These are phyloP conservation scores for Pantala flavescens DNA, from an alignment of 1,140 invertebrate species.

Conservation along the genomic window DNA sequence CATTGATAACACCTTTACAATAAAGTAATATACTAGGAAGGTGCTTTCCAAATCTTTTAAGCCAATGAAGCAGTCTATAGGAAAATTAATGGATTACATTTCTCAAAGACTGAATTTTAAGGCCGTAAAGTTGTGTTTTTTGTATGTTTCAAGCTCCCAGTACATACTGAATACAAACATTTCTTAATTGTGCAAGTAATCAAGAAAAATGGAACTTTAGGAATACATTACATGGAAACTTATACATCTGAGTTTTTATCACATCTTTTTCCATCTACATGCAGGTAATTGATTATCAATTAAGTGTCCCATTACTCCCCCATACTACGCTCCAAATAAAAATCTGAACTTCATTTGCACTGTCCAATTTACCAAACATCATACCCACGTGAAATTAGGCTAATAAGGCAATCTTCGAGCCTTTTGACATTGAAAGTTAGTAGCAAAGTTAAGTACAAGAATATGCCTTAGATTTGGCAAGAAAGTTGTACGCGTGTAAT, in stretches of 20 bases:
- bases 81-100: neutral
- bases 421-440: neutral
- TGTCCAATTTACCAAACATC: neutral
- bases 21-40: neutral
- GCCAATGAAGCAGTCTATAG: constrained; percentile 5
- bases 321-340: neutral
- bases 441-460: constrained; percentile 6
- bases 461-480: neutral
- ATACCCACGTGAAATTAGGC: neutral
- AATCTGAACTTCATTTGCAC: neutral
- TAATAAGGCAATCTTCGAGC: neutral
- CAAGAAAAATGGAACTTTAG: neutral
- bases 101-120: neutral
- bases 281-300: neutral
- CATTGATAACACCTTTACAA: neutral
- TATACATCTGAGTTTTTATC: neutral
- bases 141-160: neutral
- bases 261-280: neutral
- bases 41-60: neutral
- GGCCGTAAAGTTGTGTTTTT: neutral
- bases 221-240: neutral
- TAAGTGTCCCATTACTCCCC: neutral
- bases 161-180: neutral
- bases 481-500: neutral
- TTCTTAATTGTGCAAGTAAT: neutral